A percentile compares a stretch with the other conserved stretches of the same genome.
phyloP scores from a whole-genome alignment of 2,888 invertebrate species.

The Phengaris alcon region DNA sequence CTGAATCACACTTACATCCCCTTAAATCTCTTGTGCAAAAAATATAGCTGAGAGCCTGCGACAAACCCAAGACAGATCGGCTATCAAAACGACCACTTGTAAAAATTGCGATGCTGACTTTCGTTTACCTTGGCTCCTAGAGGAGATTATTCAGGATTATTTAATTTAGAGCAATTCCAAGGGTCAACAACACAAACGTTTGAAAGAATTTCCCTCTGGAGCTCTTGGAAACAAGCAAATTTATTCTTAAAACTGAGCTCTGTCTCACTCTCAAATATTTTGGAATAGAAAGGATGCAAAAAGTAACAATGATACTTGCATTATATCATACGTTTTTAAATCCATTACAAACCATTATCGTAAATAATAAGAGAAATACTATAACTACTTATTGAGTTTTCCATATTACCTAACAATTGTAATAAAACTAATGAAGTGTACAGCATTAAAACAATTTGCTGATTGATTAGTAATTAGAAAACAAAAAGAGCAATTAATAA shows the following conservation, averaged over 20 bases:
- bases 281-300: too few relatives aligned
- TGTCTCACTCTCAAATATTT: too few relatives aligned
- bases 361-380: not conserved
- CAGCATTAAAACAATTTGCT: not conserved
- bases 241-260: not conserved
- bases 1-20: too few relatives aligned
- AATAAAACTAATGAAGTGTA: not conserved
- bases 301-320: too few relatives aligned
- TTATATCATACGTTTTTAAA: too few relatives aligned
- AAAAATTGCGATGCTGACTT: too few relatives aligned
- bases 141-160: not conserved
- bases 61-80: too few relatives aligned
- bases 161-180: not conserved
- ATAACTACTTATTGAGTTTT: not conserved
- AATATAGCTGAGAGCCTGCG: too few relatives aligned
- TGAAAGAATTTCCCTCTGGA: not conserved
- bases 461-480: slow-evolving; percentile 5
- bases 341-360: too few relatives aligned
- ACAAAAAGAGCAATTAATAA: not conserved
- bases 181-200: not conserved
- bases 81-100: too few relatives aligned
- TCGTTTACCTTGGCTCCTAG: too few relatives aligned
- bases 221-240: not conserved
- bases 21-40: too few relatives aligned
- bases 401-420: not conserved